phyloP scores from a whole-genome alignment of 2,113 vertebrate species.

The Raja brachyura region DNA sequence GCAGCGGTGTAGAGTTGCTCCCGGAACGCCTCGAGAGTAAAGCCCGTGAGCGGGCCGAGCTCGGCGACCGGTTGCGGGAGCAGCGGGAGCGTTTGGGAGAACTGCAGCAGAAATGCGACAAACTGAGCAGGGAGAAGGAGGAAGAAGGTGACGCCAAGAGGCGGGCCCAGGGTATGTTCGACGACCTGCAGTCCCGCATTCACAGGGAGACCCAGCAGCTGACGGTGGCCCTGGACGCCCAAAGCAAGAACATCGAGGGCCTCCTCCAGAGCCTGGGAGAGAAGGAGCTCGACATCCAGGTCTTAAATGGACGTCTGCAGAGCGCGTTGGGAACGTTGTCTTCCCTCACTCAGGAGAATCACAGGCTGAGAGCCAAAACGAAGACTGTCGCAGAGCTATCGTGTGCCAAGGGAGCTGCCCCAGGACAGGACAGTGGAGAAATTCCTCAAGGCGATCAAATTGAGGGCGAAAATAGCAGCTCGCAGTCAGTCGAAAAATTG shows the following conservation, averaged over 20 bases:
- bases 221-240: conserved; percentile 62
- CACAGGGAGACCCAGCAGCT: conserved; percentile 61
- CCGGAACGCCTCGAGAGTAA: neutral
- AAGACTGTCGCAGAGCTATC: neutral
- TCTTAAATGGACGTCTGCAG: conserved; percentile 52
- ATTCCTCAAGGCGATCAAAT: neutral
- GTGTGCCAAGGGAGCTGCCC: neutral
- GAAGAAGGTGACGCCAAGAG: conserved; percentile 50
- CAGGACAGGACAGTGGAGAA: neutral
- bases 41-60: neutral
- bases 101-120: conserved; percentile 42
- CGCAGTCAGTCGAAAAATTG: too few relatives aligned
- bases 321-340: conserved; percentile 46
- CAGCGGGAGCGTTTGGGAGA: conserved; percentile 47
- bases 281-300: conserved; percentile 53
- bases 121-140: conserved; percentile 44
- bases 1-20: neutral
- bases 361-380: neutral
- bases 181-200: conserved; percentile 60
- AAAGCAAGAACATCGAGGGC: conserved; percentile 60
- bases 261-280: conserved; percentile 59
- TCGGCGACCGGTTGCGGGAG: conserved; percentile 45
- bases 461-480: neutral
- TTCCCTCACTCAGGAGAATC: conserved; percentile 41
- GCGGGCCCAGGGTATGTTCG: conserved; percentile 55